Evolutionary conservation across 2,888 invertebrate genomes (phyloP).

Genomic region (Glomeris marginata): DNA sequence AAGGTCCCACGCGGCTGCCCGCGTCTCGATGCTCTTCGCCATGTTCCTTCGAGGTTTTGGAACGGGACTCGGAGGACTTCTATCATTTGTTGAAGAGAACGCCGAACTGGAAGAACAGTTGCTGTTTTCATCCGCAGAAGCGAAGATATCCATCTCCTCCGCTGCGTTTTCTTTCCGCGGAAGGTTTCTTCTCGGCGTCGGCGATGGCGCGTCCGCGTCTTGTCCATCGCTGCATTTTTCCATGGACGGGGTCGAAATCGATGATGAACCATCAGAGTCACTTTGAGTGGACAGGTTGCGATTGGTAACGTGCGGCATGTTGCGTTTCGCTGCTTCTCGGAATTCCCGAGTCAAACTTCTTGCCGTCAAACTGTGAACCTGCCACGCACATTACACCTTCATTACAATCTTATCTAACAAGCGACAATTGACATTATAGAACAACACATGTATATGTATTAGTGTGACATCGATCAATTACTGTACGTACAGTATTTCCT

Average conservation of each 20-base stretch:
- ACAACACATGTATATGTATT: not conserved
- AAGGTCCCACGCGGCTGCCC: conserved; percentile 24
- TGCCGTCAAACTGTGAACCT: conserved; percentile 61
- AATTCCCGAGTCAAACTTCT: conserved; percentile 60
- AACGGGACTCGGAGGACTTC: too few relatives aligned
- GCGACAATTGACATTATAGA: not conserved
- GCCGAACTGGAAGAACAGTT: not conserved
- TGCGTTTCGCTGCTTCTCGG: conserved; percentile 26
- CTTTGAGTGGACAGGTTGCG: conserved; percentile 3
- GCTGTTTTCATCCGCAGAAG: not conserved
- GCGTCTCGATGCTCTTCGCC: conserved; percentile 18
- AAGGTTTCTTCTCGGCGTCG: not conserved
- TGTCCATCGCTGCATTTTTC: not conserved
- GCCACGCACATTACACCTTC: conserved; percentile 17
- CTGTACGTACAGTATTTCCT: too few relatives aligned
- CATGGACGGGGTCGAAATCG: not conserved
- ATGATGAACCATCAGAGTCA: not conserved
- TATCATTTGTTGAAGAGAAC: too few relatives aligned
- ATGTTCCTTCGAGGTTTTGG: conserved; percentile 10
- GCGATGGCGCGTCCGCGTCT: not conserved
- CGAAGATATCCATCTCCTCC: too few relatives aligned
- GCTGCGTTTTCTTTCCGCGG: conserved; percentile 3
- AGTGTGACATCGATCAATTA: not conserved
- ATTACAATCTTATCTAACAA: not conserved
- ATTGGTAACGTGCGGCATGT: conserved; percentile 8